A percentile compares a stretch with the other conserved stretches of the same genome.
Evolutionary conservation across 2,888 invertebrate species (phyloP).

Genomic region (Hirtodrosophila trivittata): DNA sequence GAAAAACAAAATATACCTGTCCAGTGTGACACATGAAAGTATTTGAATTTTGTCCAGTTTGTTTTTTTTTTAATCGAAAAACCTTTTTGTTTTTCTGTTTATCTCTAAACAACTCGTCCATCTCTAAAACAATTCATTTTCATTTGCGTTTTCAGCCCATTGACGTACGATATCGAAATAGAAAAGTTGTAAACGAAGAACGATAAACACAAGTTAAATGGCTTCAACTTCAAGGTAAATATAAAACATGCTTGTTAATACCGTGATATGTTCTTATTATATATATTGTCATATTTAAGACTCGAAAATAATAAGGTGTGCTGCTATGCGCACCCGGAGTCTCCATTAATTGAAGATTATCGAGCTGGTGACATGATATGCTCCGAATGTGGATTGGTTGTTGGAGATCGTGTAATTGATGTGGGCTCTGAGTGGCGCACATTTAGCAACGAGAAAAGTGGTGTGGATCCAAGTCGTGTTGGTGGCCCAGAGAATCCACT

Average conservation of each 20-base stretch:
- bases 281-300: conserved; percentile 26
- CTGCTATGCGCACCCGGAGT: conserved; percentile 97
- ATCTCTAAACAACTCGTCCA: too few relatives aligned
- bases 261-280: too few relatives aligned
- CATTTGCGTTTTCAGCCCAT: conserved; percentile 26
- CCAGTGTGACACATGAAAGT: too few relatives aligned
- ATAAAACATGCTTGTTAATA: background rate
- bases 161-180: conserved; percentile 10
- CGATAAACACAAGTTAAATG: conserved; percentile 45
- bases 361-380: conserved; percentile 98
- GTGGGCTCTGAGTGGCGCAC: conserved; percentile 99
- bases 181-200: background rate
- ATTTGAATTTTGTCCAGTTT: too few relatives aligned
- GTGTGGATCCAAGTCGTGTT: conserved; percentile 99
- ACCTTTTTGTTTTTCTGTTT: background rate
- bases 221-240: conserved; percentile 69
- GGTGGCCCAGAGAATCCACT: conserved; percentile 99
- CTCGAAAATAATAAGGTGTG: conserved; percentile 89
- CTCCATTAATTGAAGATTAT: conserved; percentile 98
- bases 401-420: conserved; percentile 99
- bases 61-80: background rate
- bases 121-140: conserved; percentile 27
- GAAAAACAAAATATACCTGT: too few relatives aligned
- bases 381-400: conserved; percentile 99
- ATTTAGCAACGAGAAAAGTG: conserved; percentile 98